phyloP scores from a whole-genome alignment of 2,113 vertebrate genomes.

The Ophiodon elongatus region DNA sequence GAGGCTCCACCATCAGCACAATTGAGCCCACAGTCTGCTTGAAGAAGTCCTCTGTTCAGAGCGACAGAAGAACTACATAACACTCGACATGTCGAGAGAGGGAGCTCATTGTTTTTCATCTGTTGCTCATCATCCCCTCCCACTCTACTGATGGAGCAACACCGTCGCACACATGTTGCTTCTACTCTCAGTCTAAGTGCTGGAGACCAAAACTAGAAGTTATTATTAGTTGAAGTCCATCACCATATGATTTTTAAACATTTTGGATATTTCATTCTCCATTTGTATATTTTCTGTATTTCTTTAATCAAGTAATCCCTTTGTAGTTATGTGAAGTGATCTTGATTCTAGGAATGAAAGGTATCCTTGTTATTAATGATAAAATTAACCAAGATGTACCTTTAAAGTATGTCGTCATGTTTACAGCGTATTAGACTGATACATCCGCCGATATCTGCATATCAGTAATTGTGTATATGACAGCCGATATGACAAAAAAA shows the following conservation, averaged over 20 bases:
- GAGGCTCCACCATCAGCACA: background rate
- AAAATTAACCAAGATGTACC: background rate
- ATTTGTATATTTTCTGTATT: background rate
- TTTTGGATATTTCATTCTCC: background rate
- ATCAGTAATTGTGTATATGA: background rate
- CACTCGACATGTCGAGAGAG: background rate
- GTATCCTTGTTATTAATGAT: background rate
- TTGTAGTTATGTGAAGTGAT: background rate
- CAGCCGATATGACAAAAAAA: background rate
- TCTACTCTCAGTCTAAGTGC: background rate
- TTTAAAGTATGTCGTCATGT: background rate
- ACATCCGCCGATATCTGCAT: background rate
- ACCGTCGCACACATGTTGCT: background rate
- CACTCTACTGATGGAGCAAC: background rate
- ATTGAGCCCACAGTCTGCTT: background rate
- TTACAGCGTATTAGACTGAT: background rate
- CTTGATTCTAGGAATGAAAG: background rate
- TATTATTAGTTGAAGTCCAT: background rate
- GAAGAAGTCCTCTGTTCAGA: background rate
- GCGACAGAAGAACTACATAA: background rate
- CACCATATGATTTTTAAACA: background rate
- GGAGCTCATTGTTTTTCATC: slow-evolving; percentile 16
- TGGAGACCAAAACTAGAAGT: background rate
- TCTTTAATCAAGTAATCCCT: background rate
- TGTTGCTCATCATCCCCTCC: background rate